These are phyloP conservation scores for Stegophylla sp. DNA, from an alignment of 2,888 invertebrate genomes.

Conservation along the genomic window DNA sequence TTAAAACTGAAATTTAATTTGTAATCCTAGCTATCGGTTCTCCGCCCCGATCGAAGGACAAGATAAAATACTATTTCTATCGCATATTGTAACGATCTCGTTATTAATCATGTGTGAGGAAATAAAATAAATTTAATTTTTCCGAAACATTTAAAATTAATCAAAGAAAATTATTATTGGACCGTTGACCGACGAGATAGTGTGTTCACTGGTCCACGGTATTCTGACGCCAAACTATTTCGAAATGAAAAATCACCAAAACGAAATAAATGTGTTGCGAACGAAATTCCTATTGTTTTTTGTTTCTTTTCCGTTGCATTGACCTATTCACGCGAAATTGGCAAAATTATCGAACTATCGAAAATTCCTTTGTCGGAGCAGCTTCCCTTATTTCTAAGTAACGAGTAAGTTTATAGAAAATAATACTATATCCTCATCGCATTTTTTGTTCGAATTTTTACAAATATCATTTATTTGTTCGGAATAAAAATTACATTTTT, in stretches of 20 bases:
- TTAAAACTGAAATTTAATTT: no score
- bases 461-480: no score
- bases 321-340: constrained; percentile 15
- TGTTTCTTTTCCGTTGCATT: constrained; percentile 15
- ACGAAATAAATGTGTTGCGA: constrained; percentile 3
- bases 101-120: not conserved
- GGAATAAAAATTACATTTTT: not conserved
- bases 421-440: not conserved
- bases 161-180: not conserved
- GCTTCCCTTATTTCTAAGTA: not conserved
- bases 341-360: not conserved
- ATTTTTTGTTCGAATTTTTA: not conserved
- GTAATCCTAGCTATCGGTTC: no score
- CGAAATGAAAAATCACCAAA: constrained; percentile 16
- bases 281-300: constrained; percentile 24
- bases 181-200: constrained; percentile 2
- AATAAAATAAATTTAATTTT: not conserved
- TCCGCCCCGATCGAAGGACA: no score
- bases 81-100: no score
- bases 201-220: constrained; percentile 8
- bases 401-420: not conserved
- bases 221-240: constrained; percentile 36
- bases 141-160: not conserved
- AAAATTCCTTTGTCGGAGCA: not conserved
- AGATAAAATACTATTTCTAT: no score